phyloP scores from a whole-genome alignment of 2,113 vertebrate species.

The Limnothrissa miodon region DNA sequence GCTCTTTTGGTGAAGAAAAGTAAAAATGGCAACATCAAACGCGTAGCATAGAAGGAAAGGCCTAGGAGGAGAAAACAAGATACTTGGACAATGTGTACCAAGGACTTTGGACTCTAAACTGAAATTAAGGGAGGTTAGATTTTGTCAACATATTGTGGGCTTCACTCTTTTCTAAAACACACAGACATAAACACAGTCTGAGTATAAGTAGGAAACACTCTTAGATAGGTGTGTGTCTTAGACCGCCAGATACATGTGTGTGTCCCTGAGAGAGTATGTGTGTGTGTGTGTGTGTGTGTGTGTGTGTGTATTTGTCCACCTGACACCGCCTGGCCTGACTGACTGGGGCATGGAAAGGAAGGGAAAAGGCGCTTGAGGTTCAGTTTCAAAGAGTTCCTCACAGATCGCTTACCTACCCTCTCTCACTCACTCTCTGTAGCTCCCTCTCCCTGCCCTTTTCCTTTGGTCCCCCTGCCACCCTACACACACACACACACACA shows the following conservation, averaged over 20 bases:
- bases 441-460: background rate
- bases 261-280: background rate
- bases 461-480: background rate
- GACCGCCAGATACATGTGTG: background rate
- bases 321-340: background rate
- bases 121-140: constrained; percentile 3
- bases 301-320: background rate
- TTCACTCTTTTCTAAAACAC: background rate
- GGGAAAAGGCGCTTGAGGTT: background rate
- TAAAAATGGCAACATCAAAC: background rate
- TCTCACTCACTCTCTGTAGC: background rate
- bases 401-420: background rate
- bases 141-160: background rate
- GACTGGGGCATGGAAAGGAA: background rate
- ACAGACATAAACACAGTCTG: background rate
- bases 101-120: background rate
- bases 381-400: background rate
- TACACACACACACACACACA: too few relatives aligned
- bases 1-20: constrained; percentile 11
- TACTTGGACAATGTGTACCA: background rate
- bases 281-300: too few relatives aligned
- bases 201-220: background rate
- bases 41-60: background rate
- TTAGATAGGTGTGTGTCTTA: too few relatives aligned
- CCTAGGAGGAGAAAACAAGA: background rate